Base-by-base conservation (phyloP, 2,888 invertebrate species). In the Phyllotreta cruciferae region DNA sequence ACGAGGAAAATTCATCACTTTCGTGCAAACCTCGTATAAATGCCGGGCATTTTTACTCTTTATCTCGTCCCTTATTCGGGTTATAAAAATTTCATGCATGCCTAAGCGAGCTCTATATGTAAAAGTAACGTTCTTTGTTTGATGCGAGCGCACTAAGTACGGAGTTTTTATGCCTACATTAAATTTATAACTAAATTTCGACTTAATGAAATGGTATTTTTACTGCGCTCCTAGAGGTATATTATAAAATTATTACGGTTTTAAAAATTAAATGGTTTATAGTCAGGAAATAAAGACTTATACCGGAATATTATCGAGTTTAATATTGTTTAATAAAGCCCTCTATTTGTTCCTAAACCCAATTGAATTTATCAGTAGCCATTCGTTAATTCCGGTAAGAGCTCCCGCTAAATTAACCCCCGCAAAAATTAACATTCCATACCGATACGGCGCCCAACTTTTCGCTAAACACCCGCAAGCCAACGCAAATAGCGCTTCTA, bases 401-500 rank as follows among this genome's bases (percentile, higher is more conserved):
- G 24, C 24, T 1, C 4, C 24, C 24, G 24, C 24, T 24, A 24
- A 24, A 24, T 24, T 24, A 24, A 24, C 24, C 24, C 24, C 24
- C 2, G 24, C 24, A 24, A 24, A 24, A 24, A 24, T 24, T 24
- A 24, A 24, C 24, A 24, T 24, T 24, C 24, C 24, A 24, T 24
- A 24, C 24, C 24, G 24, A 24, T 24, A 24, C 24, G 24, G 24
- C 24, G 24, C 24, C 24, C 24, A 24, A 24, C 24, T 24, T 24
- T 44, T 44, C 44, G 9, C 44, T 44, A 44, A 44, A 44, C 14
- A 44, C 47, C 14, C 47, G 34, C 47, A 14, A 47, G 36, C 49
- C 9, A 49, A 49, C 49, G 36, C 35, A 57, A 57, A 57, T 57
- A 57, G 57, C 47, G 57, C 57, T 49, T 49, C 34, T 10, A 47